A percentile compares a stretch with the other conserved stretches of the same genome.
These are phyloP conservation scores for Cephus spinipes DNA, from an alignment of 2,888 invertebrate species.

Conservation along the genomic window DNA sequence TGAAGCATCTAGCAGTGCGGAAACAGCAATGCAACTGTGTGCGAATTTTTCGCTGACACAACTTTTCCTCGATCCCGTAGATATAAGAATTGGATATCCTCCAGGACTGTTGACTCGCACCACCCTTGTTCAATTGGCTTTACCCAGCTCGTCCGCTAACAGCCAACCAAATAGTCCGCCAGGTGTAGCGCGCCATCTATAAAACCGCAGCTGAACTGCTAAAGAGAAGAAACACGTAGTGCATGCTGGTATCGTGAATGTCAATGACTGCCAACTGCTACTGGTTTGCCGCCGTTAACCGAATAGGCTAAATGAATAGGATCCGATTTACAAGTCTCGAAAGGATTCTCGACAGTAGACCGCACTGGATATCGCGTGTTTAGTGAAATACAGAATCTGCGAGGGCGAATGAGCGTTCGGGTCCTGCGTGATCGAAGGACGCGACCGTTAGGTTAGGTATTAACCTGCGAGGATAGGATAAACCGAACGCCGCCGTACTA, in stretches of 20 bases:
- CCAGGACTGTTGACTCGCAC: neutral
- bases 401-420: conserved; percentile 13
- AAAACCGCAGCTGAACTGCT: neutral
- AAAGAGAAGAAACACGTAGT: neutral
- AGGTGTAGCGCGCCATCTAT: neutral
- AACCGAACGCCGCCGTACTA: conserved; percentile 24
- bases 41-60: neutral
- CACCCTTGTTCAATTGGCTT: neutral
- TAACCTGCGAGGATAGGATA: conserved; percentile 38
- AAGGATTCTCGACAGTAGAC: conserved; percentile 31
- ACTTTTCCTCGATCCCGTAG: neutral
- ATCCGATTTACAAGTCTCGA: conserved; percentile 32
- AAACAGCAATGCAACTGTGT: neutral
- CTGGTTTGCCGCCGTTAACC: conserved; percentile 25
- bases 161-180: neutral
- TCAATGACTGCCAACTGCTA: neutral
- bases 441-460: conserved; percentile 45
- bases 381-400: conserved; percentile 28
- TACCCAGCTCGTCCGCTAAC: neutral
- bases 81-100: neutral
- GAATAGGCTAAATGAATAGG: conserved; percentile 35
- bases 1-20: neutral
- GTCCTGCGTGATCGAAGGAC: conserved; percentile 48
- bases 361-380: conserved; percentile 42
- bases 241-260: neutral